A percentile compares a stretch with the other conserved stretches of the same genome.
phyloP scores from a whole-genome alignment of 2,888 invertebrate genomes.

The Artemia sinica region DNA sequence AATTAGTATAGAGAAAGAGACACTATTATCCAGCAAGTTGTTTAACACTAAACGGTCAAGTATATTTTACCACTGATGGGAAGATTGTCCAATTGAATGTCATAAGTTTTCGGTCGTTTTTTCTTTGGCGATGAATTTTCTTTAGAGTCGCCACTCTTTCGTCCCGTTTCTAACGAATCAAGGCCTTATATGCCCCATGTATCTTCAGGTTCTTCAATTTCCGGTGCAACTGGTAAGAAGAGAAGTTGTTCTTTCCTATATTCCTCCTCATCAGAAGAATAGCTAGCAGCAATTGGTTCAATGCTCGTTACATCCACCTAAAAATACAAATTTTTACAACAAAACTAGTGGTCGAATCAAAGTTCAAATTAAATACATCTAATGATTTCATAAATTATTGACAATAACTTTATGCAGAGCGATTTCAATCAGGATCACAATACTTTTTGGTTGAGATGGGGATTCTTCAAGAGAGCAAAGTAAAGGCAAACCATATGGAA shows the following conservation, averaged over 20 bases:
- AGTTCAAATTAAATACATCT: too few relatives aligned
- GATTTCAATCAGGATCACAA: too few relatives aligned
- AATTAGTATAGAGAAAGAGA: too few relatives aligned
- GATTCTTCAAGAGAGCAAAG: too few relatives aligned
- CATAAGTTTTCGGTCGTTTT: conserved; percentile 54
- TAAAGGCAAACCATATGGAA: too few relatives aligned
- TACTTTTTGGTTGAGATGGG: too few relatives aligned
- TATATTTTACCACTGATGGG: conserved; percentile 41
- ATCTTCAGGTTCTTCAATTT: conserved; percentile 66
- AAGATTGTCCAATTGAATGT: conserved; percentile 61
- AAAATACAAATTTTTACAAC: not conserved
- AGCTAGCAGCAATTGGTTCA: conserved; percentile 83
- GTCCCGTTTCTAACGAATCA: conserved; percentile 22
- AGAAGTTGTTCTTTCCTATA: conserved; percentile 51
- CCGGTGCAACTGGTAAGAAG: conserved; percentile 78
- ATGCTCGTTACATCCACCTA: conserved; percentile 74
- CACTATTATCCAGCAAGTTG: too few relatives aligned
- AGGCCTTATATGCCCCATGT: conserved; percentile 38
- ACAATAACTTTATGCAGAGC: too few relatives aligned
- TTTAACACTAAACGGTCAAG: too few relatives aligned
- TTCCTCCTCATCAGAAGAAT: conserved; percentile 76
- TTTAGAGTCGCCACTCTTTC: conserved; percentile 27
- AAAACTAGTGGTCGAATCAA: too few relatives aligned
- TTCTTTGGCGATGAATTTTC: conserved; percentile 42
- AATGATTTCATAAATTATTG: too few relatives aligned